phyloP scores from a whole-genome alignment of 1,140 invertebrate species.

The Scaptodrosophila lebanonensis region DNA sequence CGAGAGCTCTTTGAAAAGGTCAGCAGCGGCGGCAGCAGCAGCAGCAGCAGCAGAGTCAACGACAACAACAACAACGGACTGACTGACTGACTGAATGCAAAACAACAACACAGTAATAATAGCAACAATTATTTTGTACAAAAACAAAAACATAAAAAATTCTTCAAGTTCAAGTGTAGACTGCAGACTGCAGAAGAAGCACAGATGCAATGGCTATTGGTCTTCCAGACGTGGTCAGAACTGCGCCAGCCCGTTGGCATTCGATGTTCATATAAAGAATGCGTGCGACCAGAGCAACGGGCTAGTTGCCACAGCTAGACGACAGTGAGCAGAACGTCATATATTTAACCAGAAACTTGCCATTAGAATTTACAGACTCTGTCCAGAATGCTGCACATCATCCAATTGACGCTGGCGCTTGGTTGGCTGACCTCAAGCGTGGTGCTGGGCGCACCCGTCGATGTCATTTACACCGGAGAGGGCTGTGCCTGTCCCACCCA shows the following conservation, averaged over 20 bases:
- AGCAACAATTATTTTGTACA: slow-evolving; percentile 1
- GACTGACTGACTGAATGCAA: slow-evolving; percentile 10
- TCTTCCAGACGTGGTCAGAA: slow-evolving; percentile 38
- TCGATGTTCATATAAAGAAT: slow-evolving; percentile 59
- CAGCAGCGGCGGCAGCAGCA: slow-evolving; percentile 46
- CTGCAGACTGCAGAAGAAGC: slow-evolving; percentile 8
- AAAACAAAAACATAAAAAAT: slow-evolving; percentile 32
- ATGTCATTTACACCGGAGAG: slow-evolving; percentile 65
- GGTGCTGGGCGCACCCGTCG: slow-evolving; percentile 28
- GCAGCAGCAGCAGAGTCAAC: background rate
- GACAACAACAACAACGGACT: background rate
- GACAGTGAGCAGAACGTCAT: too few species aligned
- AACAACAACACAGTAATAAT: background rate
- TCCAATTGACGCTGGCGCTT: slow-evolving; percentile 22
- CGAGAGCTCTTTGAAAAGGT: slow-evolving; percentile 61
- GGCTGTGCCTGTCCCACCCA: slow-evolving; percentile 58
- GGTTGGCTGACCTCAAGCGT: slow-evolving; percentile 3
- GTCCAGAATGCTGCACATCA: slow-evolving; percentile 5
- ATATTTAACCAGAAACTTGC: slow-evolving; percentile 43
- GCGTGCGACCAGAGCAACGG: slow-evolving; percentile 21
- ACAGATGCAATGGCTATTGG: too few species aligned
- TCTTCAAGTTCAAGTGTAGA: slow-evolving; percentile 60
- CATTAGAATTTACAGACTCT: slow-evolving; percentile 9
- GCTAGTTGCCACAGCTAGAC: slow-evolving; percentile 64
- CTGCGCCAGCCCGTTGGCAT: slow-evolving; percentile 56